phyloP scores from a whole-genome alignment of 2,888 invertebrate species.

The Habrosyne pyritoides region DNA sequence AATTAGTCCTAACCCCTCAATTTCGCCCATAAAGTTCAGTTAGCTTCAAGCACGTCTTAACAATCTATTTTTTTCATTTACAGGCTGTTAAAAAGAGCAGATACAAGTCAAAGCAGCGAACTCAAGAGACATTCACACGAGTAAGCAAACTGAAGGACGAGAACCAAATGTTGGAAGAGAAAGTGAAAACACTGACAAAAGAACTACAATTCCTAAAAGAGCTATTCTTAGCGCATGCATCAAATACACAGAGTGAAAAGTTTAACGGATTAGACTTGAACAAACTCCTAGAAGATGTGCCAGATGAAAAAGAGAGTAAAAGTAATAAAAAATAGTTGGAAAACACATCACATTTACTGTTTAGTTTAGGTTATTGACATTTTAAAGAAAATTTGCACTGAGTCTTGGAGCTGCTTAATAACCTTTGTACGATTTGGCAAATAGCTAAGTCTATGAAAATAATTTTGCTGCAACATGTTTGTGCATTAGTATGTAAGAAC shows the following conservation, averaged over 20 bases:
- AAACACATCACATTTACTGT: background rate
- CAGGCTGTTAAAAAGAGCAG: conserved; percentile 93
- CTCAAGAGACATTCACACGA: conserved; percentile 89
- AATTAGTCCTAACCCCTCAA: too few relatives aligned
- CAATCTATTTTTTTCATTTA: conserved; percentile 21
- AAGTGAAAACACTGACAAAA: conserved; percentile 91
- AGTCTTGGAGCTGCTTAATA: background rate
- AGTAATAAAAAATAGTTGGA: conserved; percentile 31
- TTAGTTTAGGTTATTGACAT: background rate
- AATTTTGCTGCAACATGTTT: background rate
- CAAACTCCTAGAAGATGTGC: conserved; percentile 81
- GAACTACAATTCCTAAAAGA: conserved; percentile 92
- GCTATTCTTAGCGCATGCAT: conserved; percentile 91
- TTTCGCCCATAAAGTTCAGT: too few relatives aligned
- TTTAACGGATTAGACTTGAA: conserved; percentile 83
- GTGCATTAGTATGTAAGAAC: background rate
- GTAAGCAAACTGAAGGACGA: conserved; percentile 90
- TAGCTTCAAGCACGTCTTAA: too few relatives aligned
- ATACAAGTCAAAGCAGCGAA: conserved; percentile 89
- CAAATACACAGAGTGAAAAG: conserved; percentile 82
- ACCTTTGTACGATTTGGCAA: background rate
- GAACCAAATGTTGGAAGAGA: conserved; percentile 91
- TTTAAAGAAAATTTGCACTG: background rate
- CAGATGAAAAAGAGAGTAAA: conserved; percentile 60
- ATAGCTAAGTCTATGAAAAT: background rate